Percentiles rank a stretch among this genome's conserved stretches.
Conservation (phyloP, 2,797 vertebrate genomes). For the Graptemys geographica region DNA sequence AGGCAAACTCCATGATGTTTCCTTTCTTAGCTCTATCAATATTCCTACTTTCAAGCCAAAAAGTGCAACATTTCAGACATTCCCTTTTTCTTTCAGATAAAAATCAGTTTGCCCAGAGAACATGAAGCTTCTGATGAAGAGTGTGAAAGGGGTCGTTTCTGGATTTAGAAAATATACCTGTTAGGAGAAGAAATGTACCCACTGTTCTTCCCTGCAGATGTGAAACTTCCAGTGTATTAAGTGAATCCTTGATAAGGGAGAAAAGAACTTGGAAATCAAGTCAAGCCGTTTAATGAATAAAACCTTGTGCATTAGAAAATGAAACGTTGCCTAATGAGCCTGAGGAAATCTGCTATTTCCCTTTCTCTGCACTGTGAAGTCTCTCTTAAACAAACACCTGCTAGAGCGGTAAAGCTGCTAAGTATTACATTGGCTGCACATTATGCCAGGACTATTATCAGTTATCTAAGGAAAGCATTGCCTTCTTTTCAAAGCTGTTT, state of each 20-base stretch:
- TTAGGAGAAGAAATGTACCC: not conserved
- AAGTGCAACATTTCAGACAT: not conserved
- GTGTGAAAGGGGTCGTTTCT: not conserved
- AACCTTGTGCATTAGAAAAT: not conserved
- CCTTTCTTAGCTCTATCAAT: not conserved
- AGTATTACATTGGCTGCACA: slow-evolving; percentile 60
- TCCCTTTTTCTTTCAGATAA: not conserved
- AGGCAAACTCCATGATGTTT: not conserved
- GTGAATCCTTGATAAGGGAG: slow-evolving; percentile 1
- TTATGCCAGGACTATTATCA: slow-evolving; percentile 51
- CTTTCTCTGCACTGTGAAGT: slow-evolving; percentile 42
- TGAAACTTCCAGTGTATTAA: not conserved
- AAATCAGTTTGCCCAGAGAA: not conserved
- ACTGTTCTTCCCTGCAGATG: not conserved
- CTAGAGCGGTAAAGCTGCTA: slow-evolving; percentile 35
- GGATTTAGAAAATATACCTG: not conserved
- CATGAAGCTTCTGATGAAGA: not conserved
- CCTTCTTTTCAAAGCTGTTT: slow-evolving; percentile 47
- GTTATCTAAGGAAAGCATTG: slow-evolving; percentile 64
- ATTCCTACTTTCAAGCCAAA: not conserved
- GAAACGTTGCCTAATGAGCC: slow-evolving; percentile 49
- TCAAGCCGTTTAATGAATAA: slow-evolving; percentile 52
- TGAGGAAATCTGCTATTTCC: slow-evolving; percentile 59
- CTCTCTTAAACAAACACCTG: slow-evolving; percentile 67
- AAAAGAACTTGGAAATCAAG: slow-evolving; percentile 26